Conservation (phyloP, 2,797 vertebrate genomes). For the Hoplostethus mediterraneus region DNA sequence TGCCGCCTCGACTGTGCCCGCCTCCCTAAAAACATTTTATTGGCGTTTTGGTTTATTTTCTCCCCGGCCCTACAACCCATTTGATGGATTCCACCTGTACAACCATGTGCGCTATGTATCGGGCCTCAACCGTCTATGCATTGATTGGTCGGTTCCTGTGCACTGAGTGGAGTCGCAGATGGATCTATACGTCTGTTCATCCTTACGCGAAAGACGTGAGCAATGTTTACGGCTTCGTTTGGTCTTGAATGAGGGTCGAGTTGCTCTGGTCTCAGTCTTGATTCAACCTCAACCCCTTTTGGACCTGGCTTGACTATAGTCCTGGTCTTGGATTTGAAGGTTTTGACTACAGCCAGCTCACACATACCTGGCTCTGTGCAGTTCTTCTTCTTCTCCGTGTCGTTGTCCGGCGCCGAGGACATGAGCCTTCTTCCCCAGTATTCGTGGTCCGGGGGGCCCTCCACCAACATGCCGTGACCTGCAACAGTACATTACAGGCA, state of each 20-base stretch:
- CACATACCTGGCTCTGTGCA: slow-evolving; percentile 83
- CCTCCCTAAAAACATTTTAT: too few species aligned
- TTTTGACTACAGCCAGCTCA: background rate
- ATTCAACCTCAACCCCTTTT: too few species aligned
- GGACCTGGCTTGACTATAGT: background rate
- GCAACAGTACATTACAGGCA: slow-evolving; percentile 22
- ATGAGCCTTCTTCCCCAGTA: slow-evolving; percentile 84
- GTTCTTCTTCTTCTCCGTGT: slow-evolving; percentile 76
- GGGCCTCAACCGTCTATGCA: background rate
- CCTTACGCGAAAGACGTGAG: too few species aligned
- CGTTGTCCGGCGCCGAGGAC: slow-evolving; percentile 73
- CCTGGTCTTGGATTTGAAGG: background rate
- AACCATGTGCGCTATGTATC: background rate
- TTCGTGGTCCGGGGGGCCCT: slow-evolving; percentile 59
- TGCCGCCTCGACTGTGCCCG: too few species aligned
- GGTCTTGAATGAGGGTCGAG: background rate
- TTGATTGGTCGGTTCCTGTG: background rate
- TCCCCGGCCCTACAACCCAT: background rate
- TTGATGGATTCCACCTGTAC: background rate
- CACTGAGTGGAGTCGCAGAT: background rate
- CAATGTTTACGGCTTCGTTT: too few species aligned
- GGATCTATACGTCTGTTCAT: background rate
- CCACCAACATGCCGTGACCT: slow-evolving; percentile 84
- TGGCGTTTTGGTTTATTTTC: too few species aligned
- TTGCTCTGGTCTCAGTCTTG: background rate